phyloP scores from a whole-genome alignment of 2,888 invertebrate species.

The Odontocolon sp. region DNA sequence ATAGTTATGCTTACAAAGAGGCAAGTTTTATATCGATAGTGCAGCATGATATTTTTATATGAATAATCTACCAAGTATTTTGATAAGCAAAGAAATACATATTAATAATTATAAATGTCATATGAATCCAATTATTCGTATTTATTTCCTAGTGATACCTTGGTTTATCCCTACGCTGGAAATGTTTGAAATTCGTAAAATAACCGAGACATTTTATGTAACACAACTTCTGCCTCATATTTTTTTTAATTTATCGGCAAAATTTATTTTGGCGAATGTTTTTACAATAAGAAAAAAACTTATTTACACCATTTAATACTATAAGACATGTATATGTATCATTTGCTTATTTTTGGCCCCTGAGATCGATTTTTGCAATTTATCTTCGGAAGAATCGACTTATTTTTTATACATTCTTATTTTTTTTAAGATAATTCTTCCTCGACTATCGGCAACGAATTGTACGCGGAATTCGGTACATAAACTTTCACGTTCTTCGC shows the following conservation, averaged over 20 bases:
- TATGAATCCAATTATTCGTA: no score
- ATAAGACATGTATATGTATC: no score
- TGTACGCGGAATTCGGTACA: conserved; percentile 34
- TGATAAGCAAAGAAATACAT: conserved; percentile 71
- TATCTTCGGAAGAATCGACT: conserved; percentile 9
- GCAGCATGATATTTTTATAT: conserved; percentile 79
- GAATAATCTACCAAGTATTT: conserved; percentile 70
- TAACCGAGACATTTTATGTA: conserved; percentile 74
- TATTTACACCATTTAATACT: conserved; percentile 26
- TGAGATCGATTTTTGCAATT: conserved; percentile 22
- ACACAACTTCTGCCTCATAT: no score
- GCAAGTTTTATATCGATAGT: conserved; percentile 73
- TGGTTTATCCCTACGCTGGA: conserved; percentile 63
- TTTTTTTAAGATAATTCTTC: conserved; percentile 17
- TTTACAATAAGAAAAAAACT: conserved; percentile 32
- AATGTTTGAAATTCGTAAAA: conserved; percentile 71
- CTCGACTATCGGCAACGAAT: neutral
- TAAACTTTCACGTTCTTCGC: conserved; percentile 64
- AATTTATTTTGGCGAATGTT: neutral
- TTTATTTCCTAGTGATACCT: conserved; percentile 31
- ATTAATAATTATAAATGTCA: conserved; percentile 44
- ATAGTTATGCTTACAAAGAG: conserved; percentile 57
- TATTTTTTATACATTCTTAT: no score
- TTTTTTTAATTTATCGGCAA: neutral
- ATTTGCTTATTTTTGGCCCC: conserved; percentile 1